Base-by-base conservation (phyloP, 2,888 invertebrate species). In the Psylliodes chrysocephalus region DNA sequence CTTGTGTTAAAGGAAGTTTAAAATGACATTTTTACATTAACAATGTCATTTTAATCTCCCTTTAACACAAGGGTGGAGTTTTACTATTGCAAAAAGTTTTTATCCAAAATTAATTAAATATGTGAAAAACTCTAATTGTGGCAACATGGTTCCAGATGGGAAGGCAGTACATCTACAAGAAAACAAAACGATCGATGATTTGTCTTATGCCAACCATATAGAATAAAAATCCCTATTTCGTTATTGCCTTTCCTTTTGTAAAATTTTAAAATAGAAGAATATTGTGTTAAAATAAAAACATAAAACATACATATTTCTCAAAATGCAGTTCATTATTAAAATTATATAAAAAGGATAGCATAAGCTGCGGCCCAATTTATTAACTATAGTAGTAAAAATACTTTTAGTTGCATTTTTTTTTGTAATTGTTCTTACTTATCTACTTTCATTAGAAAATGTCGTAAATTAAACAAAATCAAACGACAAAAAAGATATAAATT, bases 191-290 rank as follows among this genome's bases (percentile, higher is more conserved):
- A 66, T 54, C 54, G 28, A 54, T 54, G 17, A 54, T 54, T 42
- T 54, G 17, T 42, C 42, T 42, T 66, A 70, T 51, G 59, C 65
- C 76, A 73, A 72, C 73, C 66, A 73, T 71, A 72, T 69, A 71
- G 70, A 72, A 67, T 70, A 65, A 75, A 75, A 76, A 73, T 72
- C 73, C 71, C 72, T 67, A 63, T 64, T 71, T 71, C 69, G 68
- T 46, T 22, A 69, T 73, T 73, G 54, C 63, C 55, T 61, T 64
- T 47, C 52, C 46, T 64, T 66, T 25, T 56, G 46, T 18, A 8
- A 52, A 2, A 44, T 22, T 53, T 33, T 3, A 30, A 30, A 14
- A 14, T 38, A 38, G 15, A 38, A 38, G 38, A 38, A 8, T 2
- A 38, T 2, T n/a, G 1, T 38, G 38, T 38, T 14, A 38, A 38